phyloP scores from a whole-genome alignment of 1,140 invertebrate genomes.

The Drosophila pruinosa region DNA sequence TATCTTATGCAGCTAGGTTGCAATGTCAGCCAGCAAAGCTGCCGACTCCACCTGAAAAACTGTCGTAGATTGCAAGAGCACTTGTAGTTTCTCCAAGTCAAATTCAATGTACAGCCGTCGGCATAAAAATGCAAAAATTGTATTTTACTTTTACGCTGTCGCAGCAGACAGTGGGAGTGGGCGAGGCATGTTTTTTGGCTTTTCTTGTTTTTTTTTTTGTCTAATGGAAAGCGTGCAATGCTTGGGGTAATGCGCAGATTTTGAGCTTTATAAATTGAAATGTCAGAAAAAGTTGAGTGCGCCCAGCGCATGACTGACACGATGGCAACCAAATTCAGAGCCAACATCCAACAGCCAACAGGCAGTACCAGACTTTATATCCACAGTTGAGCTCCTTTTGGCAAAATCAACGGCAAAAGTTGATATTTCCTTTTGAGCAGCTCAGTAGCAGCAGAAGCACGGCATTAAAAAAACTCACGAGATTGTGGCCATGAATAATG shows the following conservation, averaged over 20 bases:
- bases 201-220: conserved; percentile 37
- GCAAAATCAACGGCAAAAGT: conserved; percentile 53
- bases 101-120: conserved; percentile 64
- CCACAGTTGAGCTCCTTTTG: background rate
- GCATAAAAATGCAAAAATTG: conserved; percentile 64
- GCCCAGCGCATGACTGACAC: conserved; percentile 54
- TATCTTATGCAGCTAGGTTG: conserved; percentile 12
- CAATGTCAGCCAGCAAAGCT: conserved; percentile 20
- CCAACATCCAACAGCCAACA: conserved; percentile 32
- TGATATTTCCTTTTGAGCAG: conserved; percentile 27
- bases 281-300: conserved; percentile 78
- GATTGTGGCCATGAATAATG: conserved; percentile 48
- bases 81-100: conserved; percentile 45
- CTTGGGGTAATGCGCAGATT: conserved; percentile 75
- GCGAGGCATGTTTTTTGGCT: background rate
- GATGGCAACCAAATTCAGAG: conserved; percentile 10
- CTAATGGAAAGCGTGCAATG: conserved; percentile 69
- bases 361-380: no score
- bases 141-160: conserved; percentile 67
- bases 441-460: background rate
- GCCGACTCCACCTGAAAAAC: conserved; percentile 21
- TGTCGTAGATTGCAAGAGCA: conserved; percentile 21
- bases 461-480: conserved; percentile 18
- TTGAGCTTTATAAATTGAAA: conserved; percentile 81
- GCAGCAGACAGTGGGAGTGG: conserved; percentile 6